Evolutionary conservation across 2,113 vertebrate genomes (phyloP), one percentile per base, ranked within the genome.

Genomic region (Okapia johnstoni): DNA sequence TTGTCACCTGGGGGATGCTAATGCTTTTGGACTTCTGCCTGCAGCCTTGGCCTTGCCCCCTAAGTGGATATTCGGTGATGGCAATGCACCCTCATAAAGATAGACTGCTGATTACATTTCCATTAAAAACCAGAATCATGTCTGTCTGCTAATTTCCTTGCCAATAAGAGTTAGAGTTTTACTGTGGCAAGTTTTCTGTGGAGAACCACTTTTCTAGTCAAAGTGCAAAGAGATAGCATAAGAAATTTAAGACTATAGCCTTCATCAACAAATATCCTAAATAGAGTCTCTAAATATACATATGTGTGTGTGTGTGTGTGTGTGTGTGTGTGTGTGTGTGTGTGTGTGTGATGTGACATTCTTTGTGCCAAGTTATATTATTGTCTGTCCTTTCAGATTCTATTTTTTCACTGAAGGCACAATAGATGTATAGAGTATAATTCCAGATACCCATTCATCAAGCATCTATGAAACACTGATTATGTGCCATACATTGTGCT

Each of bases 71-170:
- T 98, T 98, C 96, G 61, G 93, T 97, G 97, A 97, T 94, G 95
- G 98, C 97, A 98, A 87, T 23, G 87, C 50, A 93, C 93, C 95
- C 98, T 98, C 97, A 98, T 98, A 97, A 98, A 98, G 98, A 98
- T 88, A 52, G 98, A 98, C 97, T 98, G 97, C 97, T 98, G 98
- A 99, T 99, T 98, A 98, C 98, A 98, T 98, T 99, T 98, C 98
- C 98, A 99, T 99, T 99, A 98, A 97, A 98, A 94, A 96, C 88
- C 81, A 98, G 61, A 98, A 97, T 94, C 97, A 98, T 94, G 93
- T 95, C 98, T 98, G 98, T 98, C 88, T 98, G 95, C 96, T 98
- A 97, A 98, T 98, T 98, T 99, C 92, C 98, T 96, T 97, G 93
- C 95, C 92, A 97, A 93, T 90, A 96, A 17, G 40, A 97, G 81